These are phyloP conservation scores for Trisateles emortualis DNA, from an alignment of 2,888 invertebrate genomes.

Conservation along the genomic window DNA sequence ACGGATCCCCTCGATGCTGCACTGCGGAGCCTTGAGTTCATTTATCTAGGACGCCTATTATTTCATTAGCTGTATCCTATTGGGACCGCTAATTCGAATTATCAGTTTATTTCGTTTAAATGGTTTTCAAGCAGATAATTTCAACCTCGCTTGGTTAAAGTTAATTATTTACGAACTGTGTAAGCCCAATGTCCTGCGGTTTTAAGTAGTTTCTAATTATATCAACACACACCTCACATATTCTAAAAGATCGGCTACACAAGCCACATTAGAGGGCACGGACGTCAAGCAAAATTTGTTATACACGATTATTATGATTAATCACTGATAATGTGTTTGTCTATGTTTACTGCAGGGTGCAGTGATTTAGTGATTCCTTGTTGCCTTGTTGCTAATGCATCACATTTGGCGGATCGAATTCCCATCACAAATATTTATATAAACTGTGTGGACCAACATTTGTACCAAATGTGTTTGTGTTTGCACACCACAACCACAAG, in stretches of 20 bases:
- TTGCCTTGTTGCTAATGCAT: background rate
- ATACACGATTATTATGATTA: too few species aligned
- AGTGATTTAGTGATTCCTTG: background rate
- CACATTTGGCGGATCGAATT: background rate
- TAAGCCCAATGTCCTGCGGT: too few species aligned
- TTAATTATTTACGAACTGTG: too few species aligned
- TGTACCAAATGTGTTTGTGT: background rate
- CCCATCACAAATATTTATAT: background rate
- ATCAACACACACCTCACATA: too few species aligned
- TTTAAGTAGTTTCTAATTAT: too few species aligned
- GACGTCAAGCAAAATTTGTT: too few species aligned
- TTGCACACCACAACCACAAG: background rate
- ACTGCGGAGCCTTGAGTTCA: slow-evolving; percentile 48
- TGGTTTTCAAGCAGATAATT: background rate
- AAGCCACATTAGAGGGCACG: too few species aligned
- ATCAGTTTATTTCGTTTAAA: slow-evolving; percentile 1
- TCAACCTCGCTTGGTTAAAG: too few species aligned
- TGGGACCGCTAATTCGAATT: slow-evolving; percentile 28
- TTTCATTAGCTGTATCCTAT: slow-evolving; percentile 42
- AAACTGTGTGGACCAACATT: background rate
- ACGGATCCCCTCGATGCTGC: slow-evolving; percentile 42
- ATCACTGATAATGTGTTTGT: too few species aligned
- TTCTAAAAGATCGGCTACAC: too few species aligned
- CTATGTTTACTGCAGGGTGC: background rate
- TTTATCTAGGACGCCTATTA: slow-evolving; percentile 48